Base-by-base conservation (phyloP, 2,888 invertebrate genomes). In the Rhogogaster chlorosoma region DNA sequence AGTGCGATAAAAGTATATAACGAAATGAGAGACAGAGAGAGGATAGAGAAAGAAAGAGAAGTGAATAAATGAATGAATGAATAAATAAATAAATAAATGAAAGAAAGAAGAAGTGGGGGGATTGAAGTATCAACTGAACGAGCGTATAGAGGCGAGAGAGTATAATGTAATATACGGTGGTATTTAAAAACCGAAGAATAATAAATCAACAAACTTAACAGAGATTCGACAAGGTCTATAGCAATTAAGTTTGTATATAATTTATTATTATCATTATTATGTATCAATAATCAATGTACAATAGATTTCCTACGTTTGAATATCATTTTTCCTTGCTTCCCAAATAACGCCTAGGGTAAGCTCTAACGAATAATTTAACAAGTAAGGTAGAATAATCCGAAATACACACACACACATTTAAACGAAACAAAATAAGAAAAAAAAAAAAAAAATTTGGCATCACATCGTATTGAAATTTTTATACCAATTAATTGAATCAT, bases 211-310 rank as follows among this genome's bases (percentile, higher is more conserved):
- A 78, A 89, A 86, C 73, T 49, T 73, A 87, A 86, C 83, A 87
- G 88, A 89, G 91, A 91, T 90, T 88, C 91, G 67, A 42, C 57
- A 36, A 42, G 7, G 3, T 83, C 86, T 89, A 86, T 87, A 84
- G 88, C 67, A 32, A 87, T 87, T 91, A 90, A 91, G 90, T 93
- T 93, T 93, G 91, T 93, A 93, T 93, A 93, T 93, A 93, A 93
- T 93, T 93, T 93, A 93, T 93, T 93, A 90, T 92, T 88, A 91
- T 93, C 89, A 91, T 91, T 91, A 92, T 92, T 92, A 92, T 91
- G 91, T 93, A 92, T 93, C 92, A 93, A 92, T 93, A 92, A 92
- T 92, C 91, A 93, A 93, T 93, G 92, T 93, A 93, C 93, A 93
- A 92, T 93, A 92, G 91, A 93, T 91, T 91, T 90, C 90, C 93